These are phyloP conservation scores for Lophotriccus pileatus DNA, from an alignment of 2,797 vertebrate genomes.

Conservation along the genomic window DNA sequence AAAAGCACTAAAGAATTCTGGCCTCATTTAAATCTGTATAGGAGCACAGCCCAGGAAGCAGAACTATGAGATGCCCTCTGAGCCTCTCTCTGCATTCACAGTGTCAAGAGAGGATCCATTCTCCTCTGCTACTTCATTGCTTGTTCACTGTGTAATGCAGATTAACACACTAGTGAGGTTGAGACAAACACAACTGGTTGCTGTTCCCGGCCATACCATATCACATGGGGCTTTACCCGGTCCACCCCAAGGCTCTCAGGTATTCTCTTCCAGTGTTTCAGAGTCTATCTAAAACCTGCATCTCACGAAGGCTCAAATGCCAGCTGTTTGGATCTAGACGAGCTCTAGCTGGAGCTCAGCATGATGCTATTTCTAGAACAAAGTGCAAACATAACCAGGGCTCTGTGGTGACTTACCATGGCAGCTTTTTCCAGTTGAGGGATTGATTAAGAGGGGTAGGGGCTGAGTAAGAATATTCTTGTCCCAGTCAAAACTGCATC, in stretches of 20 bases:
- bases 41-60: background rate
- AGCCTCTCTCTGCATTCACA: background rate
- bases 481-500: background rate
- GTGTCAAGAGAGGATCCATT: fast-evolving
- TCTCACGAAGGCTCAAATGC: background rate
- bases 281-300: background rate
- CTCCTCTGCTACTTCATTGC: background rate
- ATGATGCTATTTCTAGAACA: background rate
- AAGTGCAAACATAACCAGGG: background rate
- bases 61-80: background rate
- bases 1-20: background rate
- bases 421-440: background rate
- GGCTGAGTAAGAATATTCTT: background rate
- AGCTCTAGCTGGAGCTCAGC: background rate
- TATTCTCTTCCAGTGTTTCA: background rate
- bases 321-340: background rate
- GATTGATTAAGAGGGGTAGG: background rate
- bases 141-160: background rate
- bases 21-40: background rate
- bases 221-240: background rate
- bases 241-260: background rate
- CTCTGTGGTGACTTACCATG: background rate
- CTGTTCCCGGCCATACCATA: background rate
- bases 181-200: background rate
- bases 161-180: background rate